Conservation (phyloP, 2,797 vertebrate species). For the Parauchenoglanis punctatus region DNA sequence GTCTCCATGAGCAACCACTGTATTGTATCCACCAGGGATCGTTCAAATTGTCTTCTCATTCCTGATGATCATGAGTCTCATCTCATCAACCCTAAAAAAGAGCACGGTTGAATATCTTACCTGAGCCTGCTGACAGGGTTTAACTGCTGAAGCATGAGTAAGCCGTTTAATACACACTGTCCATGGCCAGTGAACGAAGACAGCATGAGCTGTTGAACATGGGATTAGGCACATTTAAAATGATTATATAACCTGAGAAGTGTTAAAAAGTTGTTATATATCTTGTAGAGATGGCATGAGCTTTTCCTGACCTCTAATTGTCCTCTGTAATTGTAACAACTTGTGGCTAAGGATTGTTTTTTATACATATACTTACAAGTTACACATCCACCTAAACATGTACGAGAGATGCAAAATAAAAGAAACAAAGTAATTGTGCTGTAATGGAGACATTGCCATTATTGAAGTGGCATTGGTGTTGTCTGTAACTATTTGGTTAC, state of each 20-base stretch:
- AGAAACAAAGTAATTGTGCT: background rate
- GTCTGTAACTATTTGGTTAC: background rate
- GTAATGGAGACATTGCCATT: background rate
- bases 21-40: constrained; percentile 33
- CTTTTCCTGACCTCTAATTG: background rate
- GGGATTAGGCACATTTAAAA: background rate
- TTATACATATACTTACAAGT: background rate
- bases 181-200: too few relatives aligned
- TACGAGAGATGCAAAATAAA: background rate
- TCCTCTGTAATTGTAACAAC: background rate
- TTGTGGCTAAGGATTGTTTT: background rate
- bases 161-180: constrained; percentile 30
- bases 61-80: background rate
- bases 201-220: background rate
- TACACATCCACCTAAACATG: background rate
- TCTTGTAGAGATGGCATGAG: background rate
- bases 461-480: background rate
- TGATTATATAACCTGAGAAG: background rate
- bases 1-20: constrained; percentile 40
- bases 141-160: constrained; percentile 66
- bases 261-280: background rate
- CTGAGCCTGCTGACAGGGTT: constrained; percentile 70
- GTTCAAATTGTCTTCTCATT: constrained; percentile 13
- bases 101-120: constrained; percentile 51
- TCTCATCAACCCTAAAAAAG: background rate